These are phyloP conservation scores for Muntiacus reevesi DNA, from an alignment of 2,113 vertebrate genomes.

Conservation along the genomic window DNA sequence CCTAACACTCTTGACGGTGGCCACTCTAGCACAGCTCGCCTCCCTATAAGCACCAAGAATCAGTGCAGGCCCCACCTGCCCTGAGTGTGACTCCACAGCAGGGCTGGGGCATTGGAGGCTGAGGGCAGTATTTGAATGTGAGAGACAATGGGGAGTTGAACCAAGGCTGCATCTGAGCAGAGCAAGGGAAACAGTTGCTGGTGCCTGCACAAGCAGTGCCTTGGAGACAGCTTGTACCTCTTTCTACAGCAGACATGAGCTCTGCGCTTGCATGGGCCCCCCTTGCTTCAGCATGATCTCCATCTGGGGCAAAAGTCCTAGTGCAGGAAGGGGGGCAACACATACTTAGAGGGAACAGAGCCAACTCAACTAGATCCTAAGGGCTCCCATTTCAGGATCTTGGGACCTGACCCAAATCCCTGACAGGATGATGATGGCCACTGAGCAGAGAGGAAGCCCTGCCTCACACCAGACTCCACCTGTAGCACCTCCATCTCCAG, in stretches of 20 bases:
- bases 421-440: background rate
- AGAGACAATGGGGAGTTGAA: background rate
- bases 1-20: background rate
- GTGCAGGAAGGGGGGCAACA: background rate
- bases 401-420: background rate
- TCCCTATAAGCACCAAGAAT: background rate
- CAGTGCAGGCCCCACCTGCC: background rate
- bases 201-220: background rate
- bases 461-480: background rate
- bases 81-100: background rate
- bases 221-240: background rate
- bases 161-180: background rate
- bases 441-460: background rate
- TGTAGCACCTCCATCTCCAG: background rate
- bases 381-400: background rate
- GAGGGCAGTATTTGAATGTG: background rate
- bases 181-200: background rate
- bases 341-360: background rate
- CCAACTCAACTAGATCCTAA: background rate
- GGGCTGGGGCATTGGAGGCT: background rate
- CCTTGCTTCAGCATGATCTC: background rate
- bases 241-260: background rate
- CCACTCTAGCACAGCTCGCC: background rate
- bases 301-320: background rate
- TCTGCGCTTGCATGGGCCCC: background rate